Evolutionary conservation across 2,113 vertebrate species (phyloP).

Genomic region (Cranoglanis bouderius): DNA sequence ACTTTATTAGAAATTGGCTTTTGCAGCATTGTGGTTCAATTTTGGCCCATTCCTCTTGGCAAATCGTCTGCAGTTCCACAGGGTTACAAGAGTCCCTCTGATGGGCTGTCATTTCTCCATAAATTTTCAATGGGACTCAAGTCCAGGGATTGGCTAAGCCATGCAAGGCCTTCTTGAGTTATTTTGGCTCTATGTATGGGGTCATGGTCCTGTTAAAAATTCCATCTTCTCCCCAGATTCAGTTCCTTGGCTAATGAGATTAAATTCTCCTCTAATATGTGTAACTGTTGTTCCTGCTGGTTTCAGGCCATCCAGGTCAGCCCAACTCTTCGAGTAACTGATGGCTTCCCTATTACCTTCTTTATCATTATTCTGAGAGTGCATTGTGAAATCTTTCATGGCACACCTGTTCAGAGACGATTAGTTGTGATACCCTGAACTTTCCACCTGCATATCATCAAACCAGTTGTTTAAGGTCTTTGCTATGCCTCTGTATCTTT

Average conservation of each 20-base stretch:
- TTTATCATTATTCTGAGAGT: not conserved
- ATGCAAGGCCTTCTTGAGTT: no score
- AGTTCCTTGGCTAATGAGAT: not conserved
- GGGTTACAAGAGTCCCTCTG: no score
- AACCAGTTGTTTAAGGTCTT: not conserved
- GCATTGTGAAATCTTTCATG: constrained; percentile 1
- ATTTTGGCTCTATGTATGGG: not conserved
- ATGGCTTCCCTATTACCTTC: not conserved
- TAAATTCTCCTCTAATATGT: not conserved
- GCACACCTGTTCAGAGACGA: not conserved
- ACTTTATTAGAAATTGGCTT: no score
- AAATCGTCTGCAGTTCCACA: no score
- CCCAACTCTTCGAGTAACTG: not conserved
- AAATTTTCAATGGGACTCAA: no score
- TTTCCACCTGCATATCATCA: not conserved
- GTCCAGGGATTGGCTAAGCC: no score
- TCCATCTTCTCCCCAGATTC: not conserved
- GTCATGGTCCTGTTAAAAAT: not conserved
- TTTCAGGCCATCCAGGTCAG: not conserved
- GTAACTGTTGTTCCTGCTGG: not conserved
- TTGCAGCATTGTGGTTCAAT: no score
- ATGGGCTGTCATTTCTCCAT: no score
- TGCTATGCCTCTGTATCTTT: not conserved
- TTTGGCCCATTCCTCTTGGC: no score
- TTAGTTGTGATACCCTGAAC: not conserved